Evolutionary conservation across 1,140 invertebrate species (phyloP).

Genomic region (Holcopasites calliopsidis): DNA sequence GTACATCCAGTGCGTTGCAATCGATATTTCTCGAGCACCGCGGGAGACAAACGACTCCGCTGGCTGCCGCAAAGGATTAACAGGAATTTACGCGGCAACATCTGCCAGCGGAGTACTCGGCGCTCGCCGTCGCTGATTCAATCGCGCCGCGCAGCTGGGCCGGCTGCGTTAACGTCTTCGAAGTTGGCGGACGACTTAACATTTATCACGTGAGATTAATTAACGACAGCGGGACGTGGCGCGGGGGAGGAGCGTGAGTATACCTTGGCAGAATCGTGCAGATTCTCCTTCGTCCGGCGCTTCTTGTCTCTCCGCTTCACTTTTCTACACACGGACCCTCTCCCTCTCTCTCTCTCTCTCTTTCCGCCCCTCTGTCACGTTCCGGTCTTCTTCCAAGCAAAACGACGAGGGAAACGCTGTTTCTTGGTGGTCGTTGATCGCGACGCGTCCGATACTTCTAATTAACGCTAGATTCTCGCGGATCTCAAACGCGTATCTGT

Average conservation of each 20-base stretch:
- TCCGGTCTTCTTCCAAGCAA: background rate
- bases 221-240: slow-evolving; percentile 51
- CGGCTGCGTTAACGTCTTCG: slow-evolving; percentile 49
- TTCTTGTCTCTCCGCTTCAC: background rate
- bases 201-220: slow-evolving; percentile 67
- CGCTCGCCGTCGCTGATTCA: slow-evolving; percentile 49
- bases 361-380: background rate
- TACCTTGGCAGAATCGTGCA: slow-evolving; percentile 23
- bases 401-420: background rate
- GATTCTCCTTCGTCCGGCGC: background rate
- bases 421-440: no score
- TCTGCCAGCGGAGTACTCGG: slow-evolving; percentile 44
- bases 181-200: slow-evolving; percentile 61
- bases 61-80: slow-evolving; percentile 47
- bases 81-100: slow-evolving; percentile 56
- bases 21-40: slow-evolving; percentile 19
- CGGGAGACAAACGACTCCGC: slow-evolving; percentile 29
- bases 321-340: background rate
- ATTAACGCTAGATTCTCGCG: no score
- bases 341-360: no score
- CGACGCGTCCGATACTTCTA: no score
- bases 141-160: slow-evolving; percentile 59
- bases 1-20: no score
- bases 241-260: no score
- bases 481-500: no score